Evolutionary conservation across 2,888 invertebrate genomes (phyloP).

Genomic region (Onchidella celtica): DNA sequence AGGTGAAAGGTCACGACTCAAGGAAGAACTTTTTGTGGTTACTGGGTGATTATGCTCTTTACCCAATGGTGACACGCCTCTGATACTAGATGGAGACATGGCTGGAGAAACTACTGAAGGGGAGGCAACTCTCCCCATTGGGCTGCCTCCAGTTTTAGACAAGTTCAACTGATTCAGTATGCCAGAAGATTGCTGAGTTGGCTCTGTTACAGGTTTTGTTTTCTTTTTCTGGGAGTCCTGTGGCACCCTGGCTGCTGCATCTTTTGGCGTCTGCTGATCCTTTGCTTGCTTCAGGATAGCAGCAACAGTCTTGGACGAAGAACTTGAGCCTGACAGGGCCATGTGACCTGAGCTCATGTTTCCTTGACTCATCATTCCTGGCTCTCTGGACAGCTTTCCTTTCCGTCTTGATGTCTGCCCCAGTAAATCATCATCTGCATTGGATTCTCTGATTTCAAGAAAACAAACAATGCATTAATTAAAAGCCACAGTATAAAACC

Average conservation of each 20-base stretch:
- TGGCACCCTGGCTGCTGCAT: background rate
- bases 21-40: conserved; percentile 56
- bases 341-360: conserved; percentile 22
- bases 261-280: background rate
- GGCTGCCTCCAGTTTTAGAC: conserved; percentile 36
- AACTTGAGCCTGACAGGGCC: conserved; percentile 2
- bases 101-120: conserved; percentile 29
- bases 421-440: conserved; percentile 2
- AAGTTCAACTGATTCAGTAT: conserved; percentile 24
- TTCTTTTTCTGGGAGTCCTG: conserved; percentile 41
- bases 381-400: conserved; percentile 8
- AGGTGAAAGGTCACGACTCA: conserved; percentile 57
- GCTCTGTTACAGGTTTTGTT: background rate
- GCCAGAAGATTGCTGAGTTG: background rate
- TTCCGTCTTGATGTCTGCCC: conserved; percentile 7
- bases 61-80: conserved; percentile 32
- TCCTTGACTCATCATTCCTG: conserved; percentile 36
- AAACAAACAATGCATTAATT: no score
- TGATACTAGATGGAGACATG: conserved; percentile 23
- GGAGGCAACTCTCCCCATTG: background rate
- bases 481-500: no score
- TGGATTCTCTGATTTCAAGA: background rate
- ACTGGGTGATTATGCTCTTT: conserved; percentile 38
- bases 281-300: conserved; percentile 47
- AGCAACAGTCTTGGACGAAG: conserved; percentile 48